Conservation (phyloP, 2,113 vertebrate genomes). For the Panthera leo region DNA sequence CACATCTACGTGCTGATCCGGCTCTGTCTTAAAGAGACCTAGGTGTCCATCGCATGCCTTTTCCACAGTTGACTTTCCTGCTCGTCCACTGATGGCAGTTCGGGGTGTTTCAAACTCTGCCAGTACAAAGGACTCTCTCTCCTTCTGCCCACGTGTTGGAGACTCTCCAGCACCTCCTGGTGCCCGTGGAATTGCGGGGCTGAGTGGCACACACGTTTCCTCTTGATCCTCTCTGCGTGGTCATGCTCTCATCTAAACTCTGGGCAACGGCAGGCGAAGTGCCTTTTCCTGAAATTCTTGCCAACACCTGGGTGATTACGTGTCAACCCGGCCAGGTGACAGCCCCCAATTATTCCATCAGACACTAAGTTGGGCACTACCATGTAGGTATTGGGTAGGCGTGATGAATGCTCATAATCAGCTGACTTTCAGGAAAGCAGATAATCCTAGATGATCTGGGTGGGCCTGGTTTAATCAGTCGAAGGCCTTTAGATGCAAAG, state of each 20-base stretch:
- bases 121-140: background rate
- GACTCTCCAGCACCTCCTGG: too few species aligned
- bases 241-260: rapidly evolving
- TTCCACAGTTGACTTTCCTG: background rate
- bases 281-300: background rate
- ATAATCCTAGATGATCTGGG: background rate
- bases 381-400: background rate
- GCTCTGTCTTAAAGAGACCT: background rate
- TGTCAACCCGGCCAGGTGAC: background rate
- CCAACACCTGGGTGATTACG: rapidly evolving
- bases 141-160: rapidly evolving
- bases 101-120: background rate
- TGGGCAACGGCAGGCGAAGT: rapidly evolving
- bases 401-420: too few species aligned
- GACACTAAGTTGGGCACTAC: background rate
- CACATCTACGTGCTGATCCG: too few species aligned
- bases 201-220: background rate
- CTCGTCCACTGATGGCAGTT: background rate
- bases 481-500: background rate
- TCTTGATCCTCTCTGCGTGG: too few species aligned
- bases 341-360: too few species aligned
- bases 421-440: background rate
- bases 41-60: background rate
- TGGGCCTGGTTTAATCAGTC: background rate
- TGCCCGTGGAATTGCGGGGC: too few species aligned